Conservation (phyloP, 2,888 invertebrate genomes). For the Drosophila putrida region DNA sequence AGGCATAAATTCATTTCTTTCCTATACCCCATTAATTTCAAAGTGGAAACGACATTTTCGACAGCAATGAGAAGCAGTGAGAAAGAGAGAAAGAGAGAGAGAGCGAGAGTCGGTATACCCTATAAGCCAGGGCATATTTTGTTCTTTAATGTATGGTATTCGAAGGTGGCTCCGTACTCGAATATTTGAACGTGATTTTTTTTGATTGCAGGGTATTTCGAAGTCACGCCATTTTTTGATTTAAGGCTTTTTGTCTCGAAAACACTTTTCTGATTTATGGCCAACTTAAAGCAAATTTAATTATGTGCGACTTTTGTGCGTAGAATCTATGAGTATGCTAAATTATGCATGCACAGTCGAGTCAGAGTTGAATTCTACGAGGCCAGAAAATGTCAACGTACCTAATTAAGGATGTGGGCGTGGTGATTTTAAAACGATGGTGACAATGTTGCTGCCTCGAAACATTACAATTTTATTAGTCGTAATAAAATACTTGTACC, state of each 20-base stretch:
- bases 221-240: background rate
- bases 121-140: too few species aligned
- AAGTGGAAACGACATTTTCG: background rate
- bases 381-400: slow-evolving; percentile 12
- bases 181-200: too few species aligned
- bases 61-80: too few species aligned
- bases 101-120: too few species aligned
- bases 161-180: too few species aligned
- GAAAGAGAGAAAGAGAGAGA: too few species aligned
- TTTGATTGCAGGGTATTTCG: slow-evolving; percentile 20
- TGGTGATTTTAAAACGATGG: background rate
- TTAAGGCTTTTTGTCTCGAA: slow-evolving; percentile 1
- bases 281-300: slow-evolving; percentile 63
- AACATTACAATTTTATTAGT: slow-evolving; percentile 5
- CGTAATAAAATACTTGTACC: slow-evolving; percentile 4
- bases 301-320: slow-evolving; percentile 39
- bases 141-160: too few species aligned
- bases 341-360: slow-evolving; percentile 66
- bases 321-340: slow-evolving; percentile 36
- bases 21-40: background rate
- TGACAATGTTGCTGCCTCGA: slow-evolving; percentile 2
- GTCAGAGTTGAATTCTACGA: slow-evolving; percentile 32
- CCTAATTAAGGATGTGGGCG: slow-evolving; percentile 30
- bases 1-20: too few species aligned
- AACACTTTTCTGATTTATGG: slow-evolving; percentile 53